Percentiles rank a stretch among this genome's conserved stretches.
phyloP scores from a whole-genome alignment of 1,140 invertebrate species.

The Ceratina australensis region DNA sequence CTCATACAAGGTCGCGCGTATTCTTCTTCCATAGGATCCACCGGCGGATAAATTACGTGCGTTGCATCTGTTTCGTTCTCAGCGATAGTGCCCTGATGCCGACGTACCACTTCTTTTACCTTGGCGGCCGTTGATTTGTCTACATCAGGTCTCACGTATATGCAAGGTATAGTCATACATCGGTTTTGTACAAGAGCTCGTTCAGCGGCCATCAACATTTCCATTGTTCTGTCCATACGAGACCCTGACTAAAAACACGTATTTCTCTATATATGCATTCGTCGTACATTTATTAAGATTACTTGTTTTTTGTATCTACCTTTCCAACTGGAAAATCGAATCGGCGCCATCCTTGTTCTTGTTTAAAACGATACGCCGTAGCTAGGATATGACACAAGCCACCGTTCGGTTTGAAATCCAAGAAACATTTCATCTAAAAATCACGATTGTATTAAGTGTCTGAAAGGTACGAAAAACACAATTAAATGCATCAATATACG shows the following conservation, averaged over 20 bases:
- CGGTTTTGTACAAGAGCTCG: conserved; percentile 91
- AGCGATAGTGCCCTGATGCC: conserved; percentile 89
- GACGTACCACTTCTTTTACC: conserved; percentile 93
- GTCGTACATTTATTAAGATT: conserved; percentile 1
- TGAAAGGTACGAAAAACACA: background rate
- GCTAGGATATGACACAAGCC: conserved; percentile 95
- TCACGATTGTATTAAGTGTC: background rate
- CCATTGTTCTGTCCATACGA: conserved; percentile 94
- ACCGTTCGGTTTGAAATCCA: conserved; percentile 96
- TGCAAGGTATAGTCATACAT: conserved; percentile 87
- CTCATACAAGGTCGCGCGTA: conserved; percentile 93
- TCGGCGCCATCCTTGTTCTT: conserved; percentile 96
- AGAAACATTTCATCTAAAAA: conserved; percentile 92
- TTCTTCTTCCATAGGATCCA: conserved; percentile 93
- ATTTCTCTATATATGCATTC: conserved; percentile 12
- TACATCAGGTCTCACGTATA: conserved; percentile 91
- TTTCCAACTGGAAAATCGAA: conserved; percentile 94
- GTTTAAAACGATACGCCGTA: conserved; percentile 96
- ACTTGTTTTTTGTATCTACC: conserved; percentile 74
- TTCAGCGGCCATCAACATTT: conserved; percentile 96
- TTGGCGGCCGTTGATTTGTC: conserved; percentile 90
- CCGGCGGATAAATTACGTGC: conserved; percentile 92
- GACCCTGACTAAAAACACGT: conserved; percentile 87
- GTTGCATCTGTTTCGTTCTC: conserved; percentile 94
- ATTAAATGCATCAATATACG: conserved; percentile 71